Base-by-base conservation (phyloP, 1,140 invertebrate species). In the Delia radicum region DNA sequence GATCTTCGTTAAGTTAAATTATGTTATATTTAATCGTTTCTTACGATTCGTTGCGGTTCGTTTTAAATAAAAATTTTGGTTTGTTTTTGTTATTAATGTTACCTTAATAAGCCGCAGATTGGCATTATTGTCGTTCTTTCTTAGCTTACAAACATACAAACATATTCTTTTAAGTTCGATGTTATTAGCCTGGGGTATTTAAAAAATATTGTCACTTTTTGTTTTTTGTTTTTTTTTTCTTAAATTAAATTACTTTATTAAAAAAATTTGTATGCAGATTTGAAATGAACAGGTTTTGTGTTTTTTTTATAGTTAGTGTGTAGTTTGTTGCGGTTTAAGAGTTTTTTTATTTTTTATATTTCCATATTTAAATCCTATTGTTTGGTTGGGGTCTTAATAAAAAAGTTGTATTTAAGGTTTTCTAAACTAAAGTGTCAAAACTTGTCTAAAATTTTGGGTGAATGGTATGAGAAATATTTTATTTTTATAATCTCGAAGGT, bases 61-160 rank as follows among this genome's bases (percentile, higher is more conserved):
- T 69, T 69, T 69, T 69, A 69, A 18, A 33, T 69, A 69, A 31
- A 24, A 33, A 37, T 37, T 33, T 69, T 33, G 29, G 65, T 69
- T 69, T 69, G 65, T 69, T 69, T 69, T 69, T 69, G 65, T 69
- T 69, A 69, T 69, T 69, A 69, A 69, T 61, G 71, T 73, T 48
- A 48, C 42, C 67, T 75, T 75, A 75, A 75, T 75, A 75, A 75
- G 74, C 67, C 74, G 67, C 72, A 75, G 67, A 75, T 75, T 75
- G 74, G 27, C 63, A 75, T 75, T 75, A 75, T 75, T 72, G 74
- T 75, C 74, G 29, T 69, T 18, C 15, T 69, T 33, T 18, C 37
- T 37, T 33, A 5, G 10, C 15, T 42, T 37, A 3, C 33, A 37
- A n/a, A n/a, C n/a, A n/a, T n/a, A n/a, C n/a, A n/a, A n/a, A n/a